These are phyloP conservation scores for Montipora efflorescens DNA, from an alignment of 64 coral and sea anemone species.

Conservation along the genomic window DNA sequence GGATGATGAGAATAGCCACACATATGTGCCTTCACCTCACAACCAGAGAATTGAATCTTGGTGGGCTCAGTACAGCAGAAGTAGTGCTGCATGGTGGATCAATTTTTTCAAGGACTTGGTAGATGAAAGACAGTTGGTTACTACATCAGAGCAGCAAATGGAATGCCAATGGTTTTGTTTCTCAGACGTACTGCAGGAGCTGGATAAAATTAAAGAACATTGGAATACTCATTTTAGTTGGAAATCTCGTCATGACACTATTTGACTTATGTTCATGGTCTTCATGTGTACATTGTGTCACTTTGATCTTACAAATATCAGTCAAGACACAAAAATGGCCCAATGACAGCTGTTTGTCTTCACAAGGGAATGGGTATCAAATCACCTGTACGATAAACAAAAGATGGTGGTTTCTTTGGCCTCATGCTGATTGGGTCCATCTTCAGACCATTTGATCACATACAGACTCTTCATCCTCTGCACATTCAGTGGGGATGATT, in stretches of 20 bases:
- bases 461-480: too few relatives aligned
- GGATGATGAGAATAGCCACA: constrained; percentile 5
- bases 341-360: too few relatives aligned
- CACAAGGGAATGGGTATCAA: too few relatives aligned
- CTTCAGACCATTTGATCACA: too few relatives aligned
- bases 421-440: too few relatives aligned
- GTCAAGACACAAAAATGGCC: too few relatives aligned
- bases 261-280: background rate
- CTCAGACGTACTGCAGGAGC: background rate
- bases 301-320: too few relatives aligned
- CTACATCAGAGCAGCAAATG: constrained; percentile 6
- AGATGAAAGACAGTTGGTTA: background rate
- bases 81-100: constrained; percentile 33
- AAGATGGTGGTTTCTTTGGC: too few relatives aligned
- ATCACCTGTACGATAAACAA: too few relatives aligned
- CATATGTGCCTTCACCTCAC: constrained; percentile 15
- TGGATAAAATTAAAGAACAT: constrained; percentile 4
- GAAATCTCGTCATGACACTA: constrained; percentile 34
- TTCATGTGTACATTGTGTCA: too few relatives aligned
- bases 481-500: too few relatives aligned
- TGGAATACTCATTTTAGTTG: constrained; percentile 23
- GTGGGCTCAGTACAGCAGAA: constrained; percentile 10
- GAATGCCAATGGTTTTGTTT: constrained; percentile 40
- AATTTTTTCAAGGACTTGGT: constrained; percentile 46
- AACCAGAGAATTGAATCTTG: constrained; percentile 46